Conservation (phyloP, 1,140 invertebrate species). For the Drosophila neocordata region DNA sequence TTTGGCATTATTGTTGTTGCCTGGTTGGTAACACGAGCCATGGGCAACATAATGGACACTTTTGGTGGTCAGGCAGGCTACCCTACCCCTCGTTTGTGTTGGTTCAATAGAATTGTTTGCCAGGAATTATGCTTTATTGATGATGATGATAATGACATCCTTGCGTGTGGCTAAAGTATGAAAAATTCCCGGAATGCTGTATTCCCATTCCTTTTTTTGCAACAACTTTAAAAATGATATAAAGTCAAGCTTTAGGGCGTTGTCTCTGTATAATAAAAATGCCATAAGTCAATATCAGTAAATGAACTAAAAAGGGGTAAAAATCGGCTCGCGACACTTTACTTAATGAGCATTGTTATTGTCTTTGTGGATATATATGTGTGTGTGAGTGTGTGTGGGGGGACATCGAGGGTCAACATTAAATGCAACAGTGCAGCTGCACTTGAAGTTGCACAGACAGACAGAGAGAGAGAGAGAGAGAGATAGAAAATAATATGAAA, state of each 20-base stretch:
- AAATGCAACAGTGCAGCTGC: conserved; percentile 43
- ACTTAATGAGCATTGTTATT: conserved; percentile 54
- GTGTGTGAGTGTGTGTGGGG: no score
- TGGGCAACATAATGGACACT: conserved; percentile 51
- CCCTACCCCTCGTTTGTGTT: conserved; percentile 31
- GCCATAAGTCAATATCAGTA: conserved; percentile 78
- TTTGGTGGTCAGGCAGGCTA: conserved; percentile 60
- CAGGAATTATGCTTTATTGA: conserved; percentile 82
- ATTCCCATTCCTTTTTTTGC: no score
- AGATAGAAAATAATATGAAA: neutral
- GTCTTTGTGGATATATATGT: conserved; percentile 13
- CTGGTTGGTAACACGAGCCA: conserved; percentile 71
- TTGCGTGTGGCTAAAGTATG: conserved; percentile 56
- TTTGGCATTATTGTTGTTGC: conserved; percentile 11
- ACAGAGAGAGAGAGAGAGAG: conserved; percentile 4
- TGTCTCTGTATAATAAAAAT: conserved; percentile 69
- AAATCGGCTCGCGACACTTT: conserved; percentile 24
- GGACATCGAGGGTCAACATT: conserved; percentile 30
- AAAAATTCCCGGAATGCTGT: conserved; percentile 73
- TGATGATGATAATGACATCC: conserved; percentile 80
- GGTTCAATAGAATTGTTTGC: conserved; percentile 82
- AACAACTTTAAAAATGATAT: neutral
- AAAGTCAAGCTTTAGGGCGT: conserved; percentile 16
- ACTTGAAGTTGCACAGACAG: conserved; percentile 10
- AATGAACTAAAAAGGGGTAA: no score